Evolutionary conservation across 1,140 invertebrate species (phyloP), one percentile per base, ranked within the genome.

Genomic region (Microplitis demolitor): DNA sequence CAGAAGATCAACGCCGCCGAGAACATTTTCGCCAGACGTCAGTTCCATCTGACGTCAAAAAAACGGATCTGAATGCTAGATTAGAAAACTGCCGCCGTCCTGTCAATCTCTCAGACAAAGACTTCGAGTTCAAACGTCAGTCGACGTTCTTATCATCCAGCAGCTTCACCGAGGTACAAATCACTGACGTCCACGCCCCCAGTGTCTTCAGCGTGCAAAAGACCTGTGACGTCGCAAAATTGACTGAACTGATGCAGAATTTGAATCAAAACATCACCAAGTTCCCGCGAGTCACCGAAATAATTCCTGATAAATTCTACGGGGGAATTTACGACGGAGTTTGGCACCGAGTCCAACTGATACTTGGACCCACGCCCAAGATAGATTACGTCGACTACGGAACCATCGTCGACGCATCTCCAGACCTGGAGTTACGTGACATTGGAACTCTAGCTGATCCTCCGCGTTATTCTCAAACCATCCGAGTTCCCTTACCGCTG

Each of bases 311-410:
- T 3, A 31, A 78, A 14, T 66, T 79, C 4, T 85, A 82, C 45
- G 79, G 76, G 3, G 37, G 75, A 0, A 4, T 74, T 2, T 79
- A 69, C 39, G 71, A 78, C 14, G 16, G 13, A 4, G 1, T 75
- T 1, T 87, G 83, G 84, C 78, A 83, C 45, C 74, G 85, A 58
- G 81, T 72, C 1, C 11, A 73, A 2, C 35, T 86, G 6, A 16
- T 72, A 13, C 73, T 68, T 1, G 0, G 77, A 0, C 66, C 74
- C 50, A 81, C 83, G 4, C 1, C 71, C 14, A 75, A 14, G 0
- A 54, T 84, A 4, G 73, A 71, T 39, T 83, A 75, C 13, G 69
- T 83, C 11, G 83, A 85, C 67, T 85, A 75, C 39, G 84, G 83
- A 0, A 76, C 81, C 6, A 61, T 51, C 31, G 71, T 71, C 4